Conservation (phyloP, 2,113 vertebrate genomes). For the Oryzias melastigma region DNA sequence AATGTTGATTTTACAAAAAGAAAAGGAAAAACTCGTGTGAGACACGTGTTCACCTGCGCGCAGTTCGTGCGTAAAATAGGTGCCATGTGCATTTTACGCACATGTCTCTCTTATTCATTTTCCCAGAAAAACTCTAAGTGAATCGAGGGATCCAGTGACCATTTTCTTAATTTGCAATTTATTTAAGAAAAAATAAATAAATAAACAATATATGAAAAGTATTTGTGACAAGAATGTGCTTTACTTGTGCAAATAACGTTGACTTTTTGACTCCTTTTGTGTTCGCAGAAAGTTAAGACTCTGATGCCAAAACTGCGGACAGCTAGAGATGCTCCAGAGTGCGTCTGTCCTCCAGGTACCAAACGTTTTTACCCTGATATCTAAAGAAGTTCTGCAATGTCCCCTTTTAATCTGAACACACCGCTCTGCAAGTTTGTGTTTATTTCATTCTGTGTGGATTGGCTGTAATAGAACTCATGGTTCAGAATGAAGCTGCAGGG, state of each 20-base stretch:
- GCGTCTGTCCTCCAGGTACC: conserved; percentile 90
- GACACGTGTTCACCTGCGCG: conserved; percentile 18
- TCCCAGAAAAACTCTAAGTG: too few species aligned
- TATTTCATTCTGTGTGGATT: too few species aligned
- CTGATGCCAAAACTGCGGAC: conserved; percentile 81
- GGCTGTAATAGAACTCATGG: too few species aligned
- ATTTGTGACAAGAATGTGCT: neutral
- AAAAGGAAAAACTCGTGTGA: neutral
- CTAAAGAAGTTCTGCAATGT: too few species aligned
- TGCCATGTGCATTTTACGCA: neutral
- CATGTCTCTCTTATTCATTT: too few species aligned
- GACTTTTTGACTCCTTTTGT: conserved; percentile 8
- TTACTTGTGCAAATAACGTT: neutral
- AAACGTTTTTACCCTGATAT: conserved; percentile 7
- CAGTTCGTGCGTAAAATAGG: conserved; percentile 49
- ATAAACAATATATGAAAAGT: too few species aligned
- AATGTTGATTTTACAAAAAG: neutral
- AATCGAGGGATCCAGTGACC: too few species aligned
- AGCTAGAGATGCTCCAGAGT: conserved; percentile 83
- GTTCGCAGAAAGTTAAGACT: conserved; percentile 81
- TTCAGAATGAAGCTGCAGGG: too few species aligned
- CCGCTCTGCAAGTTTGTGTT: too few species aligned
- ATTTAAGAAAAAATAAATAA: too few species aligned
- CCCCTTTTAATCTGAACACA: too few species aligned
- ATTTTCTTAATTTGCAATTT: too few species aligned